Evolutionary conservation across 2,888 invertebrate genomes (phyloP).

Genomic region (Cephus nigrinus): DNA sequence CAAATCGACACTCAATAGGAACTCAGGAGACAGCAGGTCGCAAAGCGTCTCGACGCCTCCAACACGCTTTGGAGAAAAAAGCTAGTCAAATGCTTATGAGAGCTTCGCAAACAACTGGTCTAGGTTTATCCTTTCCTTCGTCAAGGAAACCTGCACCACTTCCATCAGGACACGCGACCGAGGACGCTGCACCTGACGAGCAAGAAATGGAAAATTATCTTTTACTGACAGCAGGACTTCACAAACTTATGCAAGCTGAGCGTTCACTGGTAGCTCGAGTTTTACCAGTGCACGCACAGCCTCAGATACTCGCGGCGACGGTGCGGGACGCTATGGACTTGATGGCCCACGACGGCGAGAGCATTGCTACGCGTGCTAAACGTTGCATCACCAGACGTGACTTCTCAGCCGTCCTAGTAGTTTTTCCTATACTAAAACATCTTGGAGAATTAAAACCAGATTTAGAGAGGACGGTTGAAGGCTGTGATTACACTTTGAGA

Average conservation of each 20-base stretch:
- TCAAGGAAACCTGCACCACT: slow-evolving; percentile 68
- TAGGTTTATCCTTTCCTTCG: slow-evolving; percentile 75
- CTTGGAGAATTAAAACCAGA: slow-evolving; percentile 81
- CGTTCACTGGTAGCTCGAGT: slow-evolving; percentile 85
- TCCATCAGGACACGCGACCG: slow-evolving; percentile 50
- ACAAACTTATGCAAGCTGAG: slow-evolving; percentile 89
- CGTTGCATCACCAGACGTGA: slow-evolving; percentile 82
- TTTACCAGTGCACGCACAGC: slow-evolving; percentile 83
- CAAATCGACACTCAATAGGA: slow-evolving; percentile 70
- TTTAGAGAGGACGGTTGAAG: slow-evolving; percentile 81
- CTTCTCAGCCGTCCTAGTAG: slow-evolving; percentile 81
- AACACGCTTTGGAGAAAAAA: slow-evolving; percentile 78
- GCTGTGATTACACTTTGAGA: slow-evolving; percentile 76
- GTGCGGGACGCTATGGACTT: slow-evolving; percentile 86
- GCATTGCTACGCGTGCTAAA: slow-evolving; percentile 79
- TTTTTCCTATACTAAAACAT: slow-evolving; percentile 86
- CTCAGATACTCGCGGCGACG: slow-evolving; percentile 85
- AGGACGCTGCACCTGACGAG: slow-evolving; percentile 71
- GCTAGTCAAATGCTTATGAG: slow-evolving; percentile 86
- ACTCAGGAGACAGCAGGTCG: slow-evolving; percentile 77
- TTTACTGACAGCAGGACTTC: slow-evolving; percentile 83
- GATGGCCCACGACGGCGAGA: slow-evolving; percentile 89
- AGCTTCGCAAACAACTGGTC: slow-evolving; percentile 87
- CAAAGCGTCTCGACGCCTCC: slow-evolving; percentile 83
- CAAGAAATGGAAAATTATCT: slow-evolving; percentile 88